phyloP scores from a whole-genome alignment of 2,888 invertebrate genomes.

The Augiades crinisus region DNA sequence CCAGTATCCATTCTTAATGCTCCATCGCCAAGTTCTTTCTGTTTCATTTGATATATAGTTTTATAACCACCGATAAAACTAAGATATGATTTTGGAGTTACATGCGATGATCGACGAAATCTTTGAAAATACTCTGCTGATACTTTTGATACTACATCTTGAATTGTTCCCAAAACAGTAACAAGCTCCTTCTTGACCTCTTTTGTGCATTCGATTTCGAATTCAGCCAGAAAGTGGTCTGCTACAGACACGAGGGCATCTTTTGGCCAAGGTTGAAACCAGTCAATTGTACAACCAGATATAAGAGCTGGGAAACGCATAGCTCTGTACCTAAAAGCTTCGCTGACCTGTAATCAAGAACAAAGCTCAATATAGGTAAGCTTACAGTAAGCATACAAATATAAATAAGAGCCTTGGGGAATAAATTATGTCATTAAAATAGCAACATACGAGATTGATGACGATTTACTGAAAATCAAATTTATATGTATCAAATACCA shows the following conservation, averaged over 20 bases:
- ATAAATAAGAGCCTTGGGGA: too few relatives aligned
- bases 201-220: conserved; percentile 92
- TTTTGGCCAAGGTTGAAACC: conserved; percentile 99
- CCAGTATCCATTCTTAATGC: conserved; percentile 97
- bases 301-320: conserved; percentile 96
- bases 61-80: conserved; percentile 98
- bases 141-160: conserved; percentile 93
- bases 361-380: too few relatives aligned
- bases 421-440: too few relatives aligned
- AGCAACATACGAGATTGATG: too few relatives aligned
- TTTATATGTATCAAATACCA: too few relatives aligned
- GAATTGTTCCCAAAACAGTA: conserved; percentile 94
- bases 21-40: conserved; percentile 93
- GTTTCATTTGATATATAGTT: conserved; percentile 94
- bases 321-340: conserved; percentile 95
- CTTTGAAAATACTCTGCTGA: conserved; percentile 94
- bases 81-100: conserved; percentile 98
- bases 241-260: conserved; percentile 97
- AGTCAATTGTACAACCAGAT: conserved; percentile 98
- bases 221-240: conserved; percentile 93
- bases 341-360: conserved; percentile 93
- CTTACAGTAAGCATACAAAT: too few relatives aligned
- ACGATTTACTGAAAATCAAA: too few relatives aligned
- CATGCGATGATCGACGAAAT: conserved; percentile 96
- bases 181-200: conserved; percentile 93